Conservation (phyloP, 2,888 invertebrate genomes). For the Lysandra bellargus region DNA sequence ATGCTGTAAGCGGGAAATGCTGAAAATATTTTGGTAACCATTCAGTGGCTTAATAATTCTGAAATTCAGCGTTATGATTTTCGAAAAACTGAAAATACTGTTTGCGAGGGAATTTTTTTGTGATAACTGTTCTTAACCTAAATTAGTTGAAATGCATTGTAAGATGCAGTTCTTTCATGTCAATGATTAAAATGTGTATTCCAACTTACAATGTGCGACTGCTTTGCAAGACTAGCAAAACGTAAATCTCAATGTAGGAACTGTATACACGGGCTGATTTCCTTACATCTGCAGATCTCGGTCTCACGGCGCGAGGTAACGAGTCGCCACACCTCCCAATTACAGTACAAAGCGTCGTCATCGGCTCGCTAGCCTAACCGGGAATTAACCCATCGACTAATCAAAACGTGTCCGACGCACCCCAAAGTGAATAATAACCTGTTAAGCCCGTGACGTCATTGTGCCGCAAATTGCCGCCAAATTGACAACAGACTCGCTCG, state of each 20-base stretch:
- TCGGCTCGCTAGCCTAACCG: constrained; percentile 56
- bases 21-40: too few species aligned
- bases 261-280: neutral
- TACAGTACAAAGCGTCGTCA: constrained; percentile 42
- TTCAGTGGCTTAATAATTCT: too few species aligned
- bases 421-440: constrained; percentile 75
- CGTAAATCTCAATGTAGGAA: neutral
- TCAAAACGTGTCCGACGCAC: constrained; percentile 72
- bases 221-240: neutral
- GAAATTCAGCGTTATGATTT: too few species aligned
- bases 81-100: too few species aligned
- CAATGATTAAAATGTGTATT: neutral
- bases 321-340: constrained; percentile 44
- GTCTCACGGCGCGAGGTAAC: constrained; percentile 35
- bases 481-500: constrained; percentile 67
- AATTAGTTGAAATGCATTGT: neutral
- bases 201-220: neutral
- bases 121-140: too few species aligned
- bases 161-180: neutral
- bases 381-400: constrained; percentile 69
- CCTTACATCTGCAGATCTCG: neutral
- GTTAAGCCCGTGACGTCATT: constrained; percentile 67
- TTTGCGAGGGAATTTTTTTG: too few species aligned
- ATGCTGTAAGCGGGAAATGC: neutral
- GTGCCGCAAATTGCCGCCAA: constrained; percentile 71